Base-by-base conservation (phyloP, 1,140 invertebrate species). In the Wasmannia auropunctata region DNA sequence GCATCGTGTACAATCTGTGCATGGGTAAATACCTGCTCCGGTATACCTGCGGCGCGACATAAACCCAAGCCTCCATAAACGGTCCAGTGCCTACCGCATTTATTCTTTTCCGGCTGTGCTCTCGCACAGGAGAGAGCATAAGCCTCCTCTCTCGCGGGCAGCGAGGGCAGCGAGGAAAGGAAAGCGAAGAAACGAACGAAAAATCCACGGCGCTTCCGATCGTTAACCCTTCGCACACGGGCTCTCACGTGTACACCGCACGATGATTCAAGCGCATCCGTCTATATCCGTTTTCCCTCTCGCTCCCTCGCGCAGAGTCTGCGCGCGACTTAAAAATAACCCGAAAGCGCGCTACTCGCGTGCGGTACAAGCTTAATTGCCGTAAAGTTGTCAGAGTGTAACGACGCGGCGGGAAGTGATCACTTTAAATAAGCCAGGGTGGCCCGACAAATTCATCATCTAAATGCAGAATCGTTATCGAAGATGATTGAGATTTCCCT, bases 261-360 rank as follows among this genome's bases (percentile, higher is more conserved):
- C 58, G 72, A 28, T 37, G 81, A 85, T 77, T 77, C 87, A 72
- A 86, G 72, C 69, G 79, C 77, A 76, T 56, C 62, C 46, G 25
- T 70, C 77, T 77, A 77, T 74, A 51, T 70, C 77, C 84, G 75
- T 74, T 76, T 83, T 25, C 11, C 43, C 25, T 65, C 69, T 85
- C 22, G 54, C 69, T 54, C 46, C 49, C 22, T 60, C 60, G 58
- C 58, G 49, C n/a, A n/a, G 37, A 22, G 40, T n/a, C n/a, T 16
- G 58, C n/a, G 58, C n/a, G n/a, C 40, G 40, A 74, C 77, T 85
- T 90, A 90, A 90, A 90, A 90, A 90, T 90, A 90, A 90, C 89
- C 81, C 87, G 86, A 80, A 90, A 87, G 70, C 74, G 86, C 5
- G 72, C 62, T n/a, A n/a, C 37, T 49, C 34, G 56, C 85, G 34